Evolutionary conservation across 2,113 vertebrate species (phyloP).

Genomic region (Scomber japonicus): DNA sequence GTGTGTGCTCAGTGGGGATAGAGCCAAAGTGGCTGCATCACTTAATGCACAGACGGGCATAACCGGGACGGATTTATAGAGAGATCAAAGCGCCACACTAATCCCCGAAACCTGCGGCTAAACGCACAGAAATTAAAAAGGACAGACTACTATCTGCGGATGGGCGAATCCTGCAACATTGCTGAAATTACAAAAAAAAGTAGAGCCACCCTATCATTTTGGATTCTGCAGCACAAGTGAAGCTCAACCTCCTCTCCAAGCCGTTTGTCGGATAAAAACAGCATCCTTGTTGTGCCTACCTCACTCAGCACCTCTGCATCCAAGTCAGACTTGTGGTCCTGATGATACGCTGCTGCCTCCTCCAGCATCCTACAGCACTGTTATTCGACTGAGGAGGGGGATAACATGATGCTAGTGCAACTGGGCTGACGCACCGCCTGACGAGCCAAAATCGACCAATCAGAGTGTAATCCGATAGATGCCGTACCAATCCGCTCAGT

Average conservation of each 20-base stretch:
- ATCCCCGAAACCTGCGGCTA: conserved; percentile 7
- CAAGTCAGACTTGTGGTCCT: conserved; percentile 73
- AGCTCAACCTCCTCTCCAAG: background rate
- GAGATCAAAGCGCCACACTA: conserved; percentile 26
- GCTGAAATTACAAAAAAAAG: conserved; percentile 36
- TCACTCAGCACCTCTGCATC: conserved; percentile 72
- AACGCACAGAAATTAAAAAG: conserved; percentile 23
- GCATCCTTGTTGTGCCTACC: conserved; percentile 65
- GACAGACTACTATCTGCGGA: conserved; percentile 13
- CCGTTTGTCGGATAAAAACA: background rate
- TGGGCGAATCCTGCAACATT: conserved; percentile 4
- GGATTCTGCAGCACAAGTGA: background rate
- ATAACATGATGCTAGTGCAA: conserved; percentile 63
- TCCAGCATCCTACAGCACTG: conserved; percentile 77
- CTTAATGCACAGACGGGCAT: conserved; percentile 12
- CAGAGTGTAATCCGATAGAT: conserved; percentile 46
- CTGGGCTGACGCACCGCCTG: conserved; percentile 54
- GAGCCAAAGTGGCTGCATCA: conserved; percentile 59
- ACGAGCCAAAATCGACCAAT: conserved; percentile 75
- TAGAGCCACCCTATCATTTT: conserved; percentile 5
- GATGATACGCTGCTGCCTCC: conserved; percentile 69
- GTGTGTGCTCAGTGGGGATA: conserved; percentile 19
- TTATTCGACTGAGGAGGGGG: conserved; percentile 56
- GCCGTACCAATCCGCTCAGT: conserved; percentile 73
- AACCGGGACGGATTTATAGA: conserved; percentile 15